A percentile compares a stretch with the other conserved stretches of the same genome.
Evolutionary conservation across 2,113 vertebrate genomes (phyloP).

Genomic region (Xerus inauris): DNA sequence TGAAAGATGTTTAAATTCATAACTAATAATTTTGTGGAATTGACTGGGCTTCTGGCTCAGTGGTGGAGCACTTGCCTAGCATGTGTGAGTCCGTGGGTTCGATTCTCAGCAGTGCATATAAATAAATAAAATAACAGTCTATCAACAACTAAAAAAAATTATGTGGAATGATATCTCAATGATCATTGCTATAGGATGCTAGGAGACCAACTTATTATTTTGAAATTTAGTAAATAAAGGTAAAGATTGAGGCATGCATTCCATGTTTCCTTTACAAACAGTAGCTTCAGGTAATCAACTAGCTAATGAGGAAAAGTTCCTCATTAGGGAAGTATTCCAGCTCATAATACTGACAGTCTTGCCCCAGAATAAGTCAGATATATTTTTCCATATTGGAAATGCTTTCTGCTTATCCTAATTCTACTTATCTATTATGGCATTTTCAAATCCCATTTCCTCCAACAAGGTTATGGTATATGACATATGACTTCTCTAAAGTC

Average conservation of each 20-base stretch:
- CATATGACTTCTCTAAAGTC: background rate
- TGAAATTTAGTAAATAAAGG: background rate
- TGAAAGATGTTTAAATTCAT: background rate
- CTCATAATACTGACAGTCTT: background rate
- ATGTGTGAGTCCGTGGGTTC: too few relatives aligned
- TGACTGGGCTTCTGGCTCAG: too few relatives aligned
- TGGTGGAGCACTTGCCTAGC: too few relatives aligned
- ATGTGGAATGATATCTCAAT: background rate
- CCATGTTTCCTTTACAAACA: background rate
- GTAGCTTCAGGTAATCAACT: background rate
- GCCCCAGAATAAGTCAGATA: slow-evolving; percentile 10
- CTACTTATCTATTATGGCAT: background rate
- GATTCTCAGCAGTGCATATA: too few relatives aligned
- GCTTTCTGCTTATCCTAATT: background rate
- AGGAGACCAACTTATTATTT: background rate
- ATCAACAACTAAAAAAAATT: too few relatives aligned
- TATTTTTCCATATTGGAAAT: background rate
- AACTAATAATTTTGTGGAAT: background rate
- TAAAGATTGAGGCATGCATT: background rate
- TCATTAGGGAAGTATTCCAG: background rate
- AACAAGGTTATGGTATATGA: background rate
- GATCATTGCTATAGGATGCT: background rate
- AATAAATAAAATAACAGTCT: too few relatives aligned
- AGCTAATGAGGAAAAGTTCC: background rate
- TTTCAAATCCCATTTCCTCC: background rate